These are phyloP conservation scores for Indicator indicator DNA, from an alignment of 2,113 vertebrate genomes.

Conservation along the genomic window DNA sequence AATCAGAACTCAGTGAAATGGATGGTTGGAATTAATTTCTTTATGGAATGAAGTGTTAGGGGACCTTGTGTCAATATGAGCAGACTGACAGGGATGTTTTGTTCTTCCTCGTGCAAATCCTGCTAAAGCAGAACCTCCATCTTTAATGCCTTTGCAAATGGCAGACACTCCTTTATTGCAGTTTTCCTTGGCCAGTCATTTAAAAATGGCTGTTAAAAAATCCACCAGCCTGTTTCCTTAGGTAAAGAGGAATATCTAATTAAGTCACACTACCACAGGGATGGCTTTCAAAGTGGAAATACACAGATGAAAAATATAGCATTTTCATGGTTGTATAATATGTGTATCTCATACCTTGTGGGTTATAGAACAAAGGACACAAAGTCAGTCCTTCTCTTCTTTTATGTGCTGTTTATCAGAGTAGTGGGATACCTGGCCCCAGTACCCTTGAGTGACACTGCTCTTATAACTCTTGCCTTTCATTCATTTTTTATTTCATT, in stretches of 20 bases:
- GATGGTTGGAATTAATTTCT: neutral
- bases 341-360: neutral
- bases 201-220: neutral
- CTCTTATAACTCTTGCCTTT: neutral
- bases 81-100: neutral
- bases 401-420: neutral
- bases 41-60: neutral
- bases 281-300: neutral
- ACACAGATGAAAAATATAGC: neutral
- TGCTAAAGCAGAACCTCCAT: neutral
- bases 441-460: neutral
- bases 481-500: neutral
- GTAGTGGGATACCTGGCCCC: neutral
- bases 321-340: neutral
- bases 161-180: neutral
- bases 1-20: neutral
- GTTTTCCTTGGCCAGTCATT: neutral
- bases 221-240: neutral
- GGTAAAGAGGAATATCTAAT: neutral
- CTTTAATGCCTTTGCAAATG: neutral
- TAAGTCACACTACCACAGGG: neutral
- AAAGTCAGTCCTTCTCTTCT: neutral
- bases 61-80: accelerated
- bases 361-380: neutral
- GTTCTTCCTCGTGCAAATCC: neutral